A percentile compares a stretch with the other conserved stretches of the same genome.
phyloP scores from a whole-genome alignment of 2,888 invertebrate species.

The Drosophila macrospina region DNA sequence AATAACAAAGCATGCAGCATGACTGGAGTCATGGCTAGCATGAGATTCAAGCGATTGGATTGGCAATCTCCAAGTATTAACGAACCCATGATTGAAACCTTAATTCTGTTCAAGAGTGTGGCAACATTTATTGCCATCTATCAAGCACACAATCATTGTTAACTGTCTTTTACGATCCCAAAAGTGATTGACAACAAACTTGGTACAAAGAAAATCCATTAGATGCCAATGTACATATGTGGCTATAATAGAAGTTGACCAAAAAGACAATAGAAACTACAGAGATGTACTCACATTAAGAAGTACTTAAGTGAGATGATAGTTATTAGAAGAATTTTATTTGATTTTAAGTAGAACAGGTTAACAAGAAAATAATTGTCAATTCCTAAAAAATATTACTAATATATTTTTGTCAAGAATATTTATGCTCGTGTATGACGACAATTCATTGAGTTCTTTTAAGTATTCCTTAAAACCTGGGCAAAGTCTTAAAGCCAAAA shows the following conservation, averaged over 20 bases:
- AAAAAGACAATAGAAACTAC: not conserved
- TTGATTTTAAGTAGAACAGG: not conserved
- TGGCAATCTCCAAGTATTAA: slow-evolving; percentile 14
- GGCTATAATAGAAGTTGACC: not conserved
- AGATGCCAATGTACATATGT: slow-evolving; percentile 20
- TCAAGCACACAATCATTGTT: slow-evolving; percentile 38
- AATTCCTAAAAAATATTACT: not conserved
- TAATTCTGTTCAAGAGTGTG: slow-evolving; percentile 21
- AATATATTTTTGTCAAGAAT: not conserved
- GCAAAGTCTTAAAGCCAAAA: slow-evolving; percentile 29
- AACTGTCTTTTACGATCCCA: slow-evolving; percentile 38
- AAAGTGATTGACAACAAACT: slow-evolving; percentile 36
- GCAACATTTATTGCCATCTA: slow-evolving; percentile 47
- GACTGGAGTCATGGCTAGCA: slow-evolving; percentile 7
- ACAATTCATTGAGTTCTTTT: slow-evolving; percentile 24
- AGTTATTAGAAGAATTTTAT: not conserved
- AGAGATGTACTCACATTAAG: not conserved
- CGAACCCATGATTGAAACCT: slow-evolving; percentile 33
- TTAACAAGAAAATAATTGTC: slow-evolving; percentile 1
- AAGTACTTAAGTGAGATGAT: not conserved
- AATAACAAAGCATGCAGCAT: slow-evolving; percentile 30
- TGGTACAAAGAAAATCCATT: slow-evolving; percentile 66
- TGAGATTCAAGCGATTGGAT: slow-evolving; percentile 1
- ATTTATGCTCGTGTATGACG: slow-evolving; percentile 15
- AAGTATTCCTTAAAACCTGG: not conserved